These are phyloP conservation scores for Chrysotoxum bicinctum DNA, from an alignment of 2,888 invertebrate genomes.

Conservation along the genomic window DNA sequence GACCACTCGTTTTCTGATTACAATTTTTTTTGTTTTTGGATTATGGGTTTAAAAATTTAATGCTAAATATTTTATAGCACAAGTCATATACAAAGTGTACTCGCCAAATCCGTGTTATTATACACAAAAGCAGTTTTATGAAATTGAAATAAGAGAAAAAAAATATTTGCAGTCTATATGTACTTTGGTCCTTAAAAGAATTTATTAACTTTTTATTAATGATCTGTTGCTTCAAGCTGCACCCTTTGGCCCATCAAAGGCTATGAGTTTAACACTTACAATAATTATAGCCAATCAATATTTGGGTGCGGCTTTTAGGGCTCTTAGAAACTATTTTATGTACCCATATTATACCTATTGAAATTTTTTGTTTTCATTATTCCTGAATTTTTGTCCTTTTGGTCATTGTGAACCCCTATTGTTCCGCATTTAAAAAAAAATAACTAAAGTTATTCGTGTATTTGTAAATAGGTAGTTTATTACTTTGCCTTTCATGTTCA, in stretches of 20 bases:
- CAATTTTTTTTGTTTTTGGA: neutral
- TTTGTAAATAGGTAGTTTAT: neutral
- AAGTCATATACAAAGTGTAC: neutral
- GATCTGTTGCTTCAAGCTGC: constrained; percentile 29
- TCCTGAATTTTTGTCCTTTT: neutral
- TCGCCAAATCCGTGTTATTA: neutral
- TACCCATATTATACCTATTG: neutral
- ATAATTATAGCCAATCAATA: neutral
- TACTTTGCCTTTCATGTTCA: neutral
- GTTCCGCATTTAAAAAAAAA: neutral
- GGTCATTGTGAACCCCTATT: neutral
- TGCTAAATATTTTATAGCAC: constrained; percentile 11
- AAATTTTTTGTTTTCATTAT: neutral
- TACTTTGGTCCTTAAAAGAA: too few relatives aligned
- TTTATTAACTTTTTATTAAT: neutral
- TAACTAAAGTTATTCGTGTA: too few relatives aligned
- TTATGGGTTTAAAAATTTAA: constrained; percentile 7
- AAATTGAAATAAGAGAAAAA: neutral
- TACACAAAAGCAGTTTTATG: neutral
- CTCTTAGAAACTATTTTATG: constrained; percentile 7
- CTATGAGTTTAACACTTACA: neutral
- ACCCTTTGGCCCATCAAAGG: constrained; percentile 19
- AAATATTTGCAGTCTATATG: neutral
- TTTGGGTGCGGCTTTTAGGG: constrained; percentile 29
- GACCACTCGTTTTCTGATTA: constrained; percentile 45